phyloP scores from a whole-genome alignment of 2,797 vertebrate species.

The Mormyrus proboscirostris region DNA sequence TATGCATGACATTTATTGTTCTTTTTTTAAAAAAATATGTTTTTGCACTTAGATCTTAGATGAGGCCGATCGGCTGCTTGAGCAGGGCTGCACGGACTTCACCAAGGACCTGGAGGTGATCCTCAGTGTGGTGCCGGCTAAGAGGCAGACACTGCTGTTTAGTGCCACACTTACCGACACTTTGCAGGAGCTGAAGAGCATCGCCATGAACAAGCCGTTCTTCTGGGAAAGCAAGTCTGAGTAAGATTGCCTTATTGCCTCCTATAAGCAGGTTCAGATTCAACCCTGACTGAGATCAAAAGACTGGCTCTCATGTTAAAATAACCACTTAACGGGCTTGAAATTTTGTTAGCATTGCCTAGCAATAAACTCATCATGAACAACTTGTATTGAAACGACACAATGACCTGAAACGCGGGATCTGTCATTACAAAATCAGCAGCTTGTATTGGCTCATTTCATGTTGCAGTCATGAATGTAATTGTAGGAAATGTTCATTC shows the following conservation, averaged over 20 bases:
- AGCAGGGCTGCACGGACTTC: conserved; percentile 89
- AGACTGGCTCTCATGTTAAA: not conserved
- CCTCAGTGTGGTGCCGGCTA: conserved; percentile 61
- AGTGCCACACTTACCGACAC: conserved; percentile 89
- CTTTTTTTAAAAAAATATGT: not conserved
- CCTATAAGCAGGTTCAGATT: not conserved
- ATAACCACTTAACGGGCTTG: not conserved
- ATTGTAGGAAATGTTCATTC: not conserved
- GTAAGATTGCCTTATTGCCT: conserved; percentile 54
- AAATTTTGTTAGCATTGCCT: not conserved
- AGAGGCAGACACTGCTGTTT: conserved; percentile 85
- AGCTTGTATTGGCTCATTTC: not conserved
- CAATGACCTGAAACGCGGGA: not conserved
- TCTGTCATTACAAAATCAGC: not conserved
- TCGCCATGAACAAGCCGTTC: conserved; percentile 84
- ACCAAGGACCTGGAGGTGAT: conserved; percentile 84
- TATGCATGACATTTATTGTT: not conserved
- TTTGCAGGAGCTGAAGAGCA: conserved; percentile 69
- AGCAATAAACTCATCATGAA: not conserved
- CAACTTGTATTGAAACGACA: not conserved
- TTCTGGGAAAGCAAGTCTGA: conserved; percentile 84
- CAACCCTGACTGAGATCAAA: not conserved
- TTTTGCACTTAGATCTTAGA: conserved; percentile 73
- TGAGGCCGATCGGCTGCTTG: conserved; percentile 85
- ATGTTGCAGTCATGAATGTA: not conserved